Evolutionary conservation across 2,888 invertebrate species (phyloP), one percentile per base, ranked within the genome.

Genomic region (Andrena bicolor): DNA sequence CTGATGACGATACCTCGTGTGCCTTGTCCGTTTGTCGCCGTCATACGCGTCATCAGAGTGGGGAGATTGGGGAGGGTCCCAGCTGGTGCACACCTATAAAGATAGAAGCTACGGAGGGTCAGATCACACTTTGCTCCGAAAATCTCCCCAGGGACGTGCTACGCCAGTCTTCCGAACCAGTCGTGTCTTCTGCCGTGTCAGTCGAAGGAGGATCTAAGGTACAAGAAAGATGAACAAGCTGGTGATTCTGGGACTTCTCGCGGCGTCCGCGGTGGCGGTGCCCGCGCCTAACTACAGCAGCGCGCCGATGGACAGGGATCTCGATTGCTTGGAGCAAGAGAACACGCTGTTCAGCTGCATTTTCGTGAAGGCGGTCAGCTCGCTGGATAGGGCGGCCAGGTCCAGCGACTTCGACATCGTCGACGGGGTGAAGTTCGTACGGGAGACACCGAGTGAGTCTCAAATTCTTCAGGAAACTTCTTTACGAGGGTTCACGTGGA

Each of bases 361-460:
- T 76, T 95, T 96, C 56, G 94, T 96, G 66, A 96, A 95, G 92
- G 94, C 95, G 49, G 94, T 95, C 82, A 94, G 94, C 64, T 94
- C 95, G 65, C 87, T 96, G 74, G 94, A 95, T 86, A 94, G 95
- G 74, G 95, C 95, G 0, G 94, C 95, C 61, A 94, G 95, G 82
- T 95, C 95, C 86, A 94, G 94, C 86, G 94, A 95, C 89, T 94
- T 96, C 80, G 94, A 95, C 80, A 88, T 96, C 70, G 77, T 95
- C 83, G 95, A 95, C 63, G 96, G 96, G 78, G 93, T 96, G 75
- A 94, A 94, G 78, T 95, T 96, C 86, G 94, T 95, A 84, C 88
- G 92, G 53, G 92, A 93, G 41, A 83, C 86, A n/a, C 92, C 93
- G 5, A 80, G 94, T 94, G 83, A 93, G 93, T 91, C 23, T 10